phyloP scores from a whole-genome alignment of 1,140 invertebrate species.

The Chlorops oryzae region DNA sequence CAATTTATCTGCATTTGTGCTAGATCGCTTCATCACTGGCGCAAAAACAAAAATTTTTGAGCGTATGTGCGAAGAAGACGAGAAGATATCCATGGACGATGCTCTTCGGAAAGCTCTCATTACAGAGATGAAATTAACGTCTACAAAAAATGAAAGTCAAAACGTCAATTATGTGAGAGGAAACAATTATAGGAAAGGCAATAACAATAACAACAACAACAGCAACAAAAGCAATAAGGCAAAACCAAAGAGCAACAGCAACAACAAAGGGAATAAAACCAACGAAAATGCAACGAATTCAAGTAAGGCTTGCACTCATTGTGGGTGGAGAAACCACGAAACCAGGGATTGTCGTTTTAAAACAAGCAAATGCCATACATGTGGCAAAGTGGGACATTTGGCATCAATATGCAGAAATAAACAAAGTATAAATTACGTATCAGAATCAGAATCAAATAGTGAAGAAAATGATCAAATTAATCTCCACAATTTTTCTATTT shows the following conservation, averaged over 20 bases:
- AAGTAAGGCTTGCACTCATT: conserved; percentile 7
- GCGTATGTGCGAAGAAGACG: conserved; percentile 8
- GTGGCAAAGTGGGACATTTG: conserved; percentile 5
- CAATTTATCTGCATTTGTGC: no score
- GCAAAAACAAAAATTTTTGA: conserved; percentile 3
- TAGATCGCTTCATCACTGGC: conserved; percentile 4
- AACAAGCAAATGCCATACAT: conserved; percentile 4
- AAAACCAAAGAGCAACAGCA: neutral
- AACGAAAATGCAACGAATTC: neutral
- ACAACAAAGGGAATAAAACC: neutral
- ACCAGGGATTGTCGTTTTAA: neutral
- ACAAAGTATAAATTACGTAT: conserved; percentile 9
- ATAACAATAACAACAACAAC: neutral
- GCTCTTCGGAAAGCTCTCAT: conserved; percentile 5
- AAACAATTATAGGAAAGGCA: neutral
- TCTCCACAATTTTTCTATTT: neutral
- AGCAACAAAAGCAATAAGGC: no score
- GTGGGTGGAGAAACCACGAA: conserved; percentile 6
- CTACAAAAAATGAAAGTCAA: neutral
- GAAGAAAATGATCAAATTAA: no score
- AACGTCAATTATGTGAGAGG: neutral
- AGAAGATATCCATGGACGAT: neutral
- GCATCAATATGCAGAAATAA: conserved; percentile 8
- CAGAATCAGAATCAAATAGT: no score
- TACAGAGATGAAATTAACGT: conserved; percentile 2